Conservation (phyloP, 2,113 vertebrate species). For the Sinocyclocheilus rhinocerous region DNA sequence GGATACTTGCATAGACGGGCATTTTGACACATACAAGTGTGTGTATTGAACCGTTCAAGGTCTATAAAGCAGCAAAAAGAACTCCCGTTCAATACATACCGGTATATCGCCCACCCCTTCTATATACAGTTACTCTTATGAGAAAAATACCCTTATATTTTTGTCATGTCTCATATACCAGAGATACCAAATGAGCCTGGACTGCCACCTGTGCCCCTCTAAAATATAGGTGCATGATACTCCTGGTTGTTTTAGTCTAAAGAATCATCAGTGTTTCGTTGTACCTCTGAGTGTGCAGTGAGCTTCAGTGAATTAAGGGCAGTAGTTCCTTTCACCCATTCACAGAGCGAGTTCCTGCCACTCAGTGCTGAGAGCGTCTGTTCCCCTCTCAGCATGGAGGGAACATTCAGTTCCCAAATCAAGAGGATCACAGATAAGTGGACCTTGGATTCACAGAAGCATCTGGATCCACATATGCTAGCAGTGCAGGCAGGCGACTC, state of each 20-base stretch:
- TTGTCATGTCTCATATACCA: neutral
- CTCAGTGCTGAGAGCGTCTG: slow-evolving; percentile 19
- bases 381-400: slow-evolving; percentile 29
- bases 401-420: slow-evolving; percentile 40
- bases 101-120: too few relatives aligned
- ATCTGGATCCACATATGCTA: slow-evolving; percentile 26
- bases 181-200: neutral
- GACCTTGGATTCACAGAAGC: slow-evolving; percentile 18
- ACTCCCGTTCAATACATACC: too few relatives aligned
- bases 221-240: neutral
- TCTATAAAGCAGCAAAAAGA: too few relatives aligned
- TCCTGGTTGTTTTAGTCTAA: neutral
- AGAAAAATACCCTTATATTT: neutral
- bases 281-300: neutral
- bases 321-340: slow-evolving; percentile 14
- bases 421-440: slow-evolving; percentile 26
- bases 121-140: neutral
- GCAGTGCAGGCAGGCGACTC: neutral
- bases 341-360: neutral
- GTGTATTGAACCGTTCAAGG: too few relatives aligned
- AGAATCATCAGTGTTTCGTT: neutral
- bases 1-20: too few relatives aligned
- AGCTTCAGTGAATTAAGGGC: slow-evolving; percentile 5
- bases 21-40: too few relatives aligned
- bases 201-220: neutral